Percentiles rank a stretch among this genome's conserved stretches.
Conservation (phyloP, 1,140 invertebrate species). For the Chionoecetes opilio region DNA sequence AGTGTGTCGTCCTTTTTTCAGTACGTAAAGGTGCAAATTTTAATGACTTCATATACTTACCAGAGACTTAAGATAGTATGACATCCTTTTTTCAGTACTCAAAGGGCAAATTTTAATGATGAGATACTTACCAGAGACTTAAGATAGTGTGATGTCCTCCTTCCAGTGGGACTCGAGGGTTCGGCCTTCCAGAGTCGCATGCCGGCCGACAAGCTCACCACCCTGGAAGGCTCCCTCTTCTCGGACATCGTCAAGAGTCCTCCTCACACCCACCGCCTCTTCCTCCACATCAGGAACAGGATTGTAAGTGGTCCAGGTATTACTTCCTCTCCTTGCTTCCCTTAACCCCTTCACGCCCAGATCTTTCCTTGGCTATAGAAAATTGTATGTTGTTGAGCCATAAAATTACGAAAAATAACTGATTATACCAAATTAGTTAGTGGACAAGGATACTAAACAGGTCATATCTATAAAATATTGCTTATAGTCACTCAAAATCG, state of each 20-base stretch:
- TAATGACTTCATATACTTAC: too few relatives aligned
- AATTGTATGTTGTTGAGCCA: too few relatives aligned
- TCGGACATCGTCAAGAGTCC: constrained; percentile 93
- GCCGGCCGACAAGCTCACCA: constrained; percentile 97
- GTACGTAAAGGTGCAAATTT: too few relatives aligned
- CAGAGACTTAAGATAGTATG: neutral
- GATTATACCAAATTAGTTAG: too few relatives aligned
- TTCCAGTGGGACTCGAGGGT: constrained; percentile 90
- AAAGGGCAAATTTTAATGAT: neutral
- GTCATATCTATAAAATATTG: too few relatives aligned
- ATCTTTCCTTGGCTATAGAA: too few relatives aligned
- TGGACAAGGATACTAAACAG: too few relatives aligned
- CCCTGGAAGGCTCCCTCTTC: constrained; percentile 96
- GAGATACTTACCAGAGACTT: neutral
- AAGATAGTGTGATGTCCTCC: constrained; percentile 28
- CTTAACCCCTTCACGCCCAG: too few relatives aligned
- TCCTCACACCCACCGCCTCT: constrained; percentile 94
- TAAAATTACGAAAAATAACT: too few relatives aligned
- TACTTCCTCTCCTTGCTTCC: too few relatives aligned
- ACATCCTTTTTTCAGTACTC: neutral
- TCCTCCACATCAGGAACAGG: constrained; percentile 96
- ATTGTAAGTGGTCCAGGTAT: constrained; percentile 85
- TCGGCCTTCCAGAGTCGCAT: constrained; percentile 96
- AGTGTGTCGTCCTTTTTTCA: too few relatives aligned
- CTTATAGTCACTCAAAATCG: too few relatives aligned